Percentiles rank a stretch among this genome's conserved stretches.
These are phyloP conservation scores for Erythrolamprus reginae DNA, from an alignment of 2,113 vertebrate species.

Conservation along the genomic window DNA sequence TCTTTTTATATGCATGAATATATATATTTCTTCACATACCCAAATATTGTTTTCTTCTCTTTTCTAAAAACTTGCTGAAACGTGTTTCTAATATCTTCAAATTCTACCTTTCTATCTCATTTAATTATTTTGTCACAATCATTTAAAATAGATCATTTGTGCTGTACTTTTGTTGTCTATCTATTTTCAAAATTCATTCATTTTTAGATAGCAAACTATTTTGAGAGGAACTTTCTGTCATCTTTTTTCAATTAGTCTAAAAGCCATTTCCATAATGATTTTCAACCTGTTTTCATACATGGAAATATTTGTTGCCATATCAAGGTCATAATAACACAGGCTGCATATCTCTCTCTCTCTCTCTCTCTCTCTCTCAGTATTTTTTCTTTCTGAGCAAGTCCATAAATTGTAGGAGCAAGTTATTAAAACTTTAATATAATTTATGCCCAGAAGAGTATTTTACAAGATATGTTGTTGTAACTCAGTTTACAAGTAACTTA, in stretches of 20 bases:
- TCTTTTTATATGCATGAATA: background rate
- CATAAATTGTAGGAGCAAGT: constrained; percentile 11
- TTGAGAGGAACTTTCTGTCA: background rate
- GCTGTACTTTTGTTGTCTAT: background rate
- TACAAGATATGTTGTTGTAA: background rate
- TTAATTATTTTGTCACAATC: background rate
- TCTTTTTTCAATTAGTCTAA: background rate
- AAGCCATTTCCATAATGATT: background rate
- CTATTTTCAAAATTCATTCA: background rate
- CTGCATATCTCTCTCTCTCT: too few species aligned
- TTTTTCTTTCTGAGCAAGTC: background rate
- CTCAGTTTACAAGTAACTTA: constrained; percentile 30
- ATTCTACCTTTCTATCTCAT: background rate
- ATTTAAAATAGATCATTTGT: background rate
- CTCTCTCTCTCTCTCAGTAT: too few species aligned
- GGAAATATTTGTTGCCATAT: background rate
- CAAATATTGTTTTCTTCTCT: background rate
- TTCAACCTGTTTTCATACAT: background rate
- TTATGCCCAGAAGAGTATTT: constrained; percentile 13
- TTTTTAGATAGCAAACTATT: background rate
- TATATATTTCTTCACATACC: background rate
- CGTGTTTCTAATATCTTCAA: background rate
- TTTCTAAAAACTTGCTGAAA: background rate
- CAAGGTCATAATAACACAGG: background rate
- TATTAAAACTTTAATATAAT: constrained; percentile 13